Percentiles rank a stretch among this genome's conserved stretches.
Conservation (phyloP, 2,888 invertebrate species). For the Nesidiocoris tenuis region DNA sequence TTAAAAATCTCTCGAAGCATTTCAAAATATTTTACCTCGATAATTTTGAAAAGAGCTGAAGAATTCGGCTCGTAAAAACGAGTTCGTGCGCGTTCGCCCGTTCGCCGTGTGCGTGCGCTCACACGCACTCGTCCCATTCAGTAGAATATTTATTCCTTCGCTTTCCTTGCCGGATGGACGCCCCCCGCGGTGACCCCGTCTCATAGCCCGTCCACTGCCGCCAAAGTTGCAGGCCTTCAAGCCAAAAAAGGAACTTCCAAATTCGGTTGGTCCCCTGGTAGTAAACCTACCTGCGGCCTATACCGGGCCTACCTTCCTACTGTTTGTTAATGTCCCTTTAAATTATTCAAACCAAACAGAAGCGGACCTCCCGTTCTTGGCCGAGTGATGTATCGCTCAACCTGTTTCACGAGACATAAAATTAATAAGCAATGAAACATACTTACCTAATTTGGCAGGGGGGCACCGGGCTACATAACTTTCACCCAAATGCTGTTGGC, state of each 20-base stretch:
- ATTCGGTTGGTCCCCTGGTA: background rate
- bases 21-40: no score
- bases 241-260: background rate
- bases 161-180: slow-evolving; percentile 3
- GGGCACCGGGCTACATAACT: background rate
- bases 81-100: no score
- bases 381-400: background rate
- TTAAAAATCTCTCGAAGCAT: no score
- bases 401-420: background rate
- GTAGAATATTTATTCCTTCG: background rate
- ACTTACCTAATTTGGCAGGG: background rate
- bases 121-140: no score
- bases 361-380: background rate
- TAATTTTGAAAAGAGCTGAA: no score
- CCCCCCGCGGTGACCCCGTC: slow-evolving; percentile 7
- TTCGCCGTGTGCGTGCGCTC: no score
- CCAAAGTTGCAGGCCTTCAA: background rate
- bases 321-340: background rate
- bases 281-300: background rate
- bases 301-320: background rate
- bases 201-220: background rate
- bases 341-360: background rate
- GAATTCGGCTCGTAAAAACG: no score
- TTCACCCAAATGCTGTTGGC: background rate
- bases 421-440: background rate